Evolutionary conservation across 2,888 invertebrate species (phyloP).

Genomic region (Acronicta psi): DNA sequence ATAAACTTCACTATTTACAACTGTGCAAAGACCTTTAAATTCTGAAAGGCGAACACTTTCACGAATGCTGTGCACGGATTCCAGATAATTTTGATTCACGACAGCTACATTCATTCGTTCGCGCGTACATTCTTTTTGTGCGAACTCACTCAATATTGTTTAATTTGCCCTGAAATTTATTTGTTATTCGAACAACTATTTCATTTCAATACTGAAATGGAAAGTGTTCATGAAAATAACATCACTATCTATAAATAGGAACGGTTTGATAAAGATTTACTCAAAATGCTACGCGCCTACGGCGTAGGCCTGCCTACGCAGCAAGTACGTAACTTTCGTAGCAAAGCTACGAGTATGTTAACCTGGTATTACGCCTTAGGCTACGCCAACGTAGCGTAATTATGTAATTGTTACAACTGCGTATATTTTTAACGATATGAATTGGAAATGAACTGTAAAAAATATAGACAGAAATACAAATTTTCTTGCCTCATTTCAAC

Average conservation of each 20-base stretch:
- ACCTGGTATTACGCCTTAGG: too few species aligned
- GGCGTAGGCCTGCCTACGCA: conserved; percentile 27
- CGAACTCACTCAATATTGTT: conserved; percentile 34
- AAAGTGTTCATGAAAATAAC: not conserved
- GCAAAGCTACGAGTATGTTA: conserved; percentile 19
- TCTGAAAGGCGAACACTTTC: conserved; percentile 21
- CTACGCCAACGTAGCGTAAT: not conserved
- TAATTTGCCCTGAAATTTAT: conserved; percentile 26
- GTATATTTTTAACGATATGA: too few species aligned
- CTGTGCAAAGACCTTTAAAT: conserved; percentile 1
- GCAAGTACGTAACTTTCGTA: conserved; percentile 29
- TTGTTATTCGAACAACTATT: conserved; percentile 9
- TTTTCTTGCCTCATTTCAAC: too few species aligned
- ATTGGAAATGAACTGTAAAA: too few species aligned
- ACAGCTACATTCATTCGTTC: conserved; percentile 18
- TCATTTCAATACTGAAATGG: not conserved
- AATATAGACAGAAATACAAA: too few species aligned
- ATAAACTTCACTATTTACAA: too few species aligned
- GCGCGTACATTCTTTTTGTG: conserved; percentile 26
- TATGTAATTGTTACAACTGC: not conserved
- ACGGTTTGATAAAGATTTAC: not conserved
- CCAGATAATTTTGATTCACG: conserved; percentile 34
- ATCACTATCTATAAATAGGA: not conserved
- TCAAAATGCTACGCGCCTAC: conserved; percentile 27
- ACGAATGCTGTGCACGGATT: conserved; percentile 32